These are phyloP conservation scores for Pseudochromis fuscus DNA, from an alignment of 2,797 vertebrate species.

Conservation along the genomic window DNA sequence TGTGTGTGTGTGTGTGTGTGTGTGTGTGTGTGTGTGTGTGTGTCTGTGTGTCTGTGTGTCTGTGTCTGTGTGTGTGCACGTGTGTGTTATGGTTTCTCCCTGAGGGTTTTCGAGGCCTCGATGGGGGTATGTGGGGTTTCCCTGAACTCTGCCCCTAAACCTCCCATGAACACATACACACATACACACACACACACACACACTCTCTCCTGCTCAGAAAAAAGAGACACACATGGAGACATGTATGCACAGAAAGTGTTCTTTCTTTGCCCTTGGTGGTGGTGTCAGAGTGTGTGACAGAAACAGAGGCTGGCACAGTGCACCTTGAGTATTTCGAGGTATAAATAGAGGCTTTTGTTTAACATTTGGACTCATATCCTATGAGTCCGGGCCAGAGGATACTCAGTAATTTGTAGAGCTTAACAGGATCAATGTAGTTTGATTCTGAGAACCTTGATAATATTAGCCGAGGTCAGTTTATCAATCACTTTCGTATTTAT, in stretches of 20 bases:
- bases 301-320: slow-evolving; percentile 60
- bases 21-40: slow-evolving; percentile 22
- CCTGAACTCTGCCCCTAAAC: slow-evolving; percentile 78
- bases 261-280: slow-evolving; percentile 49
- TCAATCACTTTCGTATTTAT: slow-evolving; percentile 42
- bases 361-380: slow-evolving; percentile 23
- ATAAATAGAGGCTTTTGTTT: slow-evolving; percentile 76
- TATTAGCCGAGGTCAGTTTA: slow-evolving; percentile 29
- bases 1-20: too few species aligned
- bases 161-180: slow-evolving; percentile 59
- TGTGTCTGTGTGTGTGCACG: slow-evolving; percentile 32
- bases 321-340: slow-evolving; percentile 38
- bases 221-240: slow-evolving; percentile 42
- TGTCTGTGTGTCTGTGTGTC: slow-evolving; percentile 45
- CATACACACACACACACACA: slow-evolving; percentile 21
- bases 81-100: slow-evolving; percentile 55
- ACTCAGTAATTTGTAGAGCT: slow-evolving; percentile 53
- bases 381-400: slow-evolving; percentile 16
- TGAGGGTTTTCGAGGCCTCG: slow-evolving; percentile 63
- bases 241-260: slow-evolving; percentile 60
- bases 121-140: slow-evolving; percentile 69
- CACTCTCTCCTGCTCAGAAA: slow-evolving; percentile 33
- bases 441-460: slow-evolving; percentile 32
- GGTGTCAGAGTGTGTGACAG: slow-evolving; percentile 43
- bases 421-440: slow-evolving; percentile 57